Base-by-base conservation (phyloP, 2,113 vertebrate species). In the Pundamilia nyererei region DNA sequence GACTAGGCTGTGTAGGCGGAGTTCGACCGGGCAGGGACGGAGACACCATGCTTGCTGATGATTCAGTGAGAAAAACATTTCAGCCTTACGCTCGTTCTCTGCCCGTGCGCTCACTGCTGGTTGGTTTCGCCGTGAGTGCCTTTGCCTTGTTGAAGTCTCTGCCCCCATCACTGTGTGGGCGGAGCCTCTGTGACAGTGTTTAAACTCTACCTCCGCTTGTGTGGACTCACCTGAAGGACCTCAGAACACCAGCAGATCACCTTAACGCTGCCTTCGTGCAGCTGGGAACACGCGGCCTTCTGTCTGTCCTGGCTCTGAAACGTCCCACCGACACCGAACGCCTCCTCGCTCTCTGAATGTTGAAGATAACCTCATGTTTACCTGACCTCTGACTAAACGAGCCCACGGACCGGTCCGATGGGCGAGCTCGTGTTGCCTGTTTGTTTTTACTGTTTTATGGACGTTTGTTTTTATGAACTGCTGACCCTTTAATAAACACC, bases 261-360 rank as follows among this genome's bases (percentile, higher is more conserved):
- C 91, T 92, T 91, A 15, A 33, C 1, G 72, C 15, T 70, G 89
- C 56, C 9, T 86, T 90, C 55, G 21, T n/a, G 81, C 75, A 79
- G 55, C 85, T 45, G 42, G 42, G 81, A 19, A 31, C 4, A 11
- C 2, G 6, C 42, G 5, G 15, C 42, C 70, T 31, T 26, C 72
- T 24, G 26, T 47, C 70, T 49, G 7, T 33, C 72, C 51, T 15
- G 40, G 60, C 29, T 51, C 49, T 45, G 19, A 13, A 17, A 33
- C 6, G 17, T 77, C 72, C 72, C 72, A 51, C 26, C 12, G 82
- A 53, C 75, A 10, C 12, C 84, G 84, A 93, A 89, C 15, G 85
- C 84, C 47, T 85, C 79, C 12, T 51, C 17, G 33, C 72, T 82
- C 75, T 56, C 40, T 86, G 15, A 80, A 79, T 72, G 29, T 79